These are phyloP conservation scores for Heteronetta atricapilla DNA, from an alignment of 2,113 vertebrate species.

Conservation along the genomic window DNA sequence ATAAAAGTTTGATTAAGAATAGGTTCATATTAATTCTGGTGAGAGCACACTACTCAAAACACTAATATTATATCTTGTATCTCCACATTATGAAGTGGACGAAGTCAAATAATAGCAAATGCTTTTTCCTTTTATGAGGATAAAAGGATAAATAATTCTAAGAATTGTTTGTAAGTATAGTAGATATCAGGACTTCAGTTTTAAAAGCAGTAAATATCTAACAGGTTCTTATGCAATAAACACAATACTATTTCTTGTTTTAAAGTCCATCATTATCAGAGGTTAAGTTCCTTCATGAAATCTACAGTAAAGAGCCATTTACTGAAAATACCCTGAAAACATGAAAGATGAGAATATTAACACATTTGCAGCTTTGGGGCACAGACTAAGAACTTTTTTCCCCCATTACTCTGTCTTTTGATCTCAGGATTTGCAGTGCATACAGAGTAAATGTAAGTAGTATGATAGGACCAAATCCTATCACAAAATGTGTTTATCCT, in stretches of 20 bases:
- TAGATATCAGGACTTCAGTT: background rate
- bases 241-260: background rate
- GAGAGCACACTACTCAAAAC: background rate
- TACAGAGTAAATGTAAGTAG: background rate
- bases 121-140: background rate
- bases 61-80: background rate
- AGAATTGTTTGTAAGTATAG: background rate
- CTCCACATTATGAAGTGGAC: background rate
- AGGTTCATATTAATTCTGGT: background rate
- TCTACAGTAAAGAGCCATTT: background rate
- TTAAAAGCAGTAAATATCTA: background rate
- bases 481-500: background rate
- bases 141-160: background rate
- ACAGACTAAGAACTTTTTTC: background rate
- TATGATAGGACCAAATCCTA: background rate
- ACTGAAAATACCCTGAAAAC: background rate
- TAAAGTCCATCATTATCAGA: background rate
- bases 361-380: background rate
- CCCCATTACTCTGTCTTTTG: background rate
- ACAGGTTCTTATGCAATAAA: background rate
- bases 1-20: background rate
- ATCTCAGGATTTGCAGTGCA: slow-evolving; percentile 5
- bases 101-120: background rate
- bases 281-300: background rate
- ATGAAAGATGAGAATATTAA: slow-evolving; percentile 15